Percentiles rank a stretch among this genome's conserved stretches.
Evolutionary conservation across 1,140 invertebrate genomes (phyloP).

Genomic region (Aplysia californica): DNA sequence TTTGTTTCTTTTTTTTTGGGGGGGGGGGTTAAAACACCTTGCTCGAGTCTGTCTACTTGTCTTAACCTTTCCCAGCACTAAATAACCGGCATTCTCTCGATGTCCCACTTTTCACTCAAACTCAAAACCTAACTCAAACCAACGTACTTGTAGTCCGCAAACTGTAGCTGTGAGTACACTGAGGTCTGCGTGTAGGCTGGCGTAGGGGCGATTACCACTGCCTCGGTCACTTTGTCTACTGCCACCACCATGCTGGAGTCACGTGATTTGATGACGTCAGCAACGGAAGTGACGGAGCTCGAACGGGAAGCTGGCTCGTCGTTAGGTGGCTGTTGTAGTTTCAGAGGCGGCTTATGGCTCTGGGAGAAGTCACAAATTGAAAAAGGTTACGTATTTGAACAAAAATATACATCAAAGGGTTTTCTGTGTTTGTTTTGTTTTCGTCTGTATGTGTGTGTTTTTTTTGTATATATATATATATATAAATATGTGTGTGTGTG

Average conservation of each 20-base stretch:
- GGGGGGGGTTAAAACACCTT: background rate
- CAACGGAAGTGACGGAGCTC: no score
- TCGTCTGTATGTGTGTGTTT: no score
- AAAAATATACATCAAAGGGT: no score
- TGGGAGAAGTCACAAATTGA: no score
- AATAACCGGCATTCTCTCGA: background rate
- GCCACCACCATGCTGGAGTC: constrained; percentile 25
- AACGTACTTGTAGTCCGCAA: constrained; percentile 7
- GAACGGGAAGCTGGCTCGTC: no score
- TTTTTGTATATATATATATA: no score
- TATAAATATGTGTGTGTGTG: no score
- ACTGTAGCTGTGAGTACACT: background rate
- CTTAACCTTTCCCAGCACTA: background rate
- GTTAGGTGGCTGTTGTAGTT: no score
- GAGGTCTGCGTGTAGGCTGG: background rate
- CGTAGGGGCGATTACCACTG: background rate
- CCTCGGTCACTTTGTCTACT: constrained; percentile 5
- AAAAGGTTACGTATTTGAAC: no score
- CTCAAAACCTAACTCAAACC: background rate
- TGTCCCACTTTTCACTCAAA: background rate
- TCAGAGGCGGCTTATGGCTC: no score
- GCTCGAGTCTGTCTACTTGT: background rate
- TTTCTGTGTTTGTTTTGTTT: no score
- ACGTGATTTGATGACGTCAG: no score
- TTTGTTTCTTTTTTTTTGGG: background rate